A percentile compares a stretch with the other conserved stretches of the same genome.
phyloP scores from a whole-genome alignment of 2,113 vertebrate genomes.

The Arvicanthis niloticus region DNA sequence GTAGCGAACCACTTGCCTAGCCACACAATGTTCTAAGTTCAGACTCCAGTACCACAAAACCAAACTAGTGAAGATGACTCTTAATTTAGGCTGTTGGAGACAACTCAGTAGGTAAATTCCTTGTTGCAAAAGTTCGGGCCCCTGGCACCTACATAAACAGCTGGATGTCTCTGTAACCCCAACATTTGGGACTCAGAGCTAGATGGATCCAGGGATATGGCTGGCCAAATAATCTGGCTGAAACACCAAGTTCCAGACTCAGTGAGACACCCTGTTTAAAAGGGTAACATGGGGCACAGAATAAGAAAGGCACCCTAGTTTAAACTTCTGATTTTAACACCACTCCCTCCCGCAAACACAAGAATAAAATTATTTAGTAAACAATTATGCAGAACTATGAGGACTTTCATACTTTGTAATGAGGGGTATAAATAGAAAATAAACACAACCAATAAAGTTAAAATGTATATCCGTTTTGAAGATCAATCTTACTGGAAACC shows the following conservation, averaged over 20 bases:
- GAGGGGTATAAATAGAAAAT: background rate
- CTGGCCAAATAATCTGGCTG: background rate
- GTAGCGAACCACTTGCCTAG: no score
- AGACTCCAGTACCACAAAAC: background rate
- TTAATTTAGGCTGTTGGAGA: background rate
- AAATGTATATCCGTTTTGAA: background rate
- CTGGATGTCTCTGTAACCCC: background rate
- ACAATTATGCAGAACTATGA: background rate
- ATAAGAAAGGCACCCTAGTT: background rate
- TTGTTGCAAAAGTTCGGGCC: no score
- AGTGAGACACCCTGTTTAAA: background rate
- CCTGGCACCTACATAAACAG: background rate
- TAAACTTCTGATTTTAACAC: background rate
- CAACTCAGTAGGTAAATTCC: background rate
- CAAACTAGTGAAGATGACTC: background rate
- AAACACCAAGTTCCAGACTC: no score
- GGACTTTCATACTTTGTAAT: background rate
- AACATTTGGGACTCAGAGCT: background rate
- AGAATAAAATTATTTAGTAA: background rate
- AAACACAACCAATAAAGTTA: constrained; percentile 8
- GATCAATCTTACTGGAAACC: background rate
- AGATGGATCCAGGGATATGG: background rate
- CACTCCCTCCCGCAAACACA: background rate
- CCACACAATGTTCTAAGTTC: no score
- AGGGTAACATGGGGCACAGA: background rate